These are phyloP conservation scores for Oxyruncus cristatus DNA, from an alignment of 2,113 vertebrate genomes.

Conservation along the genomic window DNA sequence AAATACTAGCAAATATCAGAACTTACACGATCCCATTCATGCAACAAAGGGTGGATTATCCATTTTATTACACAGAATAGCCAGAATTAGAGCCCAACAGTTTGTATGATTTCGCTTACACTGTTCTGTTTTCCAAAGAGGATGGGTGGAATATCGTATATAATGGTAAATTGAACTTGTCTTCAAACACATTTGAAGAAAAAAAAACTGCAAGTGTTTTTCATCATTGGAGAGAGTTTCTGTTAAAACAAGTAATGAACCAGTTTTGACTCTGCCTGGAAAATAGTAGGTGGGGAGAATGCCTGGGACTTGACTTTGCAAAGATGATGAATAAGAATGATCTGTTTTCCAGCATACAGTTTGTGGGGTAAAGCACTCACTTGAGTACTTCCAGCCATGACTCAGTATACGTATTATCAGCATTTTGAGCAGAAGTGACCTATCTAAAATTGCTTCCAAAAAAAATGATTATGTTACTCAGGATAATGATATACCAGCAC, in stretches of 20 bases:
- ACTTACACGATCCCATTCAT: neutral
- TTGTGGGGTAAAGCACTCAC: neutral
- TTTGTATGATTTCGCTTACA: neutral
- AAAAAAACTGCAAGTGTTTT: neutral
- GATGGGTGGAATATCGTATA: neutral
- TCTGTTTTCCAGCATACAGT: neutral
- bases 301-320: neutral
- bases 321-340: neutral
- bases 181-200: neutral
- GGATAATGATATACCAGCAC: neutral
- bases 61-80: neutral
- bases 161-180: neutral
- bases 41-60: neutral
- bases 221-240: neutral
- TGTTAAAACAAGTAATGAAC: neutral
- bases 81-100: neutral
- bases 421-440: neutral
- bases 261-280: neutral
- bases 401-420: rapidly evolving
- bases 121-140: neutral
- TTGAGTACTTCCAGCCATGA: neutral
- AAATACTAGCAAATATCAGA: neutral
- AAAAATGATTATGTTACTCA: neutral
- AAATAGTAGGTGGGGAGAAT: neutral
- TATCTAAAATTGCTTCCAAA: neutral